phyloP scores from a whole-genome alignment of 2,797 vertebrate species.

The Coilia nasus region DNA sequence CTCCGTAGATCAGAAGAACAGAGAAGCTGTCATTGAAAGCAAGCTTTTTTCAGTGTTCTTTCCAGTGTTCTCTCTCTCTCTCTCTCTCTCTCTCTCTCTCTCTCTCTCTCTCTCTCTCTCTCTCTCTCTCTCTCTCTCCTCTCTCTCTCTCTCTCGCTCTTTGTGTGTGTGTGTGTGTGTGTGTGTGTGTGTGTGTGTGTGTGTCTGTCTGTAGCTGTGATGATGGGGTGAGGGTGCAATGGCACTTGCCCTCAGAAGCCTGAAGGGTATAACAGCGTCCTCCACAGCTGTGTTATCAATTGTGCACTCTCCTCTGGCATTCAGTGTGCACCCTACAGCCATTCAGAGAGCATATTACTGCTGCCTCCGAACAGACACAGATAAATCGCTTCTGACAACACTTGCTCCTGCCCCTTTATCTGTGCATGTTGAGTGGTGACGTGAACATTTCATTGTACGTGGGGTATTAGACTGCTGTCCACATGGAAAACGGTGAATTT shows the following conservation, averaged over 20 bases:
- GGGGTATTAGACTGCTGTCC: neutral
- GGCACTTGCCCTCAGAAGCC: neutral
- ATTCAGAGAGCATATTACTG: slow-evolving; percentile 60
- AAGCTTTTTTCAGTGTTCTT: neutral
- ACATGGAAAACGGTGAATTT: neutral
- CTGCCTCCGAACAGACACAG: slow-evolving; percentile 52
- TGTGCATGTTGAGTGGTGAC: slow-evolving; percentile 42
- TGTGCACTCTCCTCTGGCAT: slow-evolving; percentile 63
- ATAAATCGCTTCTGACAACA: slow-evolving; percentile 58
- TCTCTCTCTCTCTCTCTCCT: slow-evolving; percentile 26
- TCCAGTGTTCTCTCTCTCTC: slow-evolving; percentile 19
- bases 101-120: slow-evolving; percentile 11
- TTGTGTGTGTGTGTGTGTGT: neutral
- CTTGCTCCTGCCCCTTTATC: slow-evolving; percentile 34
- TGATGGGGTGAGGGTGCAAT: neutral
- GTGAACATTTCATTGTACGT: slow-evolving; percentile 55
- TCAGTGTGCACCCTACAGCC: slow-evolving; percentile 26
- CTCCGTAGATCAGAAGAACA: neutral
- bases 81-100: slow-evolving; percentile 26
- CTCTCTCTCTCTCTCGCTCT: no score
- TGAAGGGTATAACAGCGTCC: neutral
- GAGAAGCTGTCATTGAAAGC: neutral
- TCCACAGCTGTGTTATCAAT: neutral
- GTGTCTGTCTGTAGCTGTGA: neutral
- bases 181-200: slow-evolving; percentile 1